These are phyloP conservation scores for Pseudoips prasinana DNA, from an alignment of 2,888 invertebrate species.

Conservation along the genomic window DNA sequence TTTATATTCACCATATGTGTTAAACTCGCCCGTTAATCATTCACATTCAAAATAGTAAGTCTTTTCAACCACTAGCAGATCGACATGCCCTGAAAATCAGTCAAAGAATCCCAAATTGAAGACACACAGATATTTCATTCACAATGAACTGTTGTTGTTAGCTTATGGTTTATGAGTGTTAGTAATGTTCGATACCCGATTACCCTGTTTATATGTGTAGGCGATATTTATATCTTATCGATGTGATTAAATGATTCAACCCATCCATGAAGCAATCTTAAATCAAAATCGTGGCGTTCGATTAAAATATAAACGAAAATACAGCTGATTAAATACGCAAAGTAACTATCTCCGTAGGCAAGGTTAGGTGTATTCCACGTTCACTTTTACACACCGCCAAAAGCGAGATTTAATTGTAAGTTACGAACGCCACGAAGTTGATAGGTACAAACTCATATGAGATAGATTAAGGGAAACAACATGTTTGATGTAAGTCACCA, in stretches of 20 bases:
- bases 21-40: conserved; percentile 53
- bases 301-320: conserved; percentile 19
- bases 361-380: conserved; percentile 38
- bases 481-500: conserved; percentile 44
- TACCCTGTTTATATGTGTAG: conserved; percentile 48
- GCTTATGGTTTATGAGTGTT: conserved; percentile 50
- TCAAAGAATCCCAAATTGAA: conserved; percentile 79
- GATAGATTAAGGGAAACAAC: conserved; percentile 45
- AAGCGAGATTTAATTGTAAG: conserved; percentile 26
- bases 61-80: conserved; percentile 65
- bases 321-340: conserved; percentile 10
- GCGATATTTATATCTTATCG: conserved; percentile 53
- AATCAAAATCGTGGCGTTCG: conserved; percentile 48
- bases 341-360: conserved; percentile 25
- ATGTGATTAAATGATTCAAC: conserved; percentile 54
- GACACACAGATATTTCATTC: conserved; percentile 77
- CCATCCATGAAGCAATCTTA: conserved; percentile 54
- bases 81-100: conserved; percentile 80
- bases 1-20: conserved; percentile 74
- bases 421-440: conserved; percentile 55
- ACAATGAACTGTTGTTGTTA: conserved; percentile 53
- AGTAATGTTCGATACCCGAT: conserved; percentile 49
- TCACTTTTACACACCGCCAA: conserved; percentile 44
- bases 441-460: conserved; percentile 39
- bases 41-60: conserved; percentile 66